Conservation (phyloP, 64 coral and sea anemone genomes). For the Montipora capricornis region DNA sequence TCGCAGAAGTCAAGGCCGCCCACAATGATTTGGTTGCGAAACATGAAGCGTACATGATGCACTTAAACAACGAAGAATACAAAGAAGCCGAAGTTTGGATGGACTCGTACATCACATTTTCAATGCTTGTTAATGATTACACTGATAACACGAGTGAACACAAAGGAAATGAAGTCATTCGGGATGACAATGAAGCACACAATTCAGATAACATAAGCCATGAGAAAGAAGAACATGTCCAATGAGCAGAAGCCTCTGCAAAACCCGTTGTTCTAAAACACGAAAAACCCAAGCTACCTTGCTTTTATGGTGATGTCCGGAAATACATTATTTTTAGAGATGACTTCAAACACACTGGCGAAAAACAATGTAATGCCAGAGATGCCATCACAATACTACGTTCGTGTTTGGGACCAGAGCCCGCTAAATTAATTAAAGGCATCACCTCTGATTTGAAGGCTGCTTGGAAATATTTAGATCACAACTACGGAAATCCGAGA, state of each 20-base stretch:
- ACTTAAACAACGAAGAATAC: slow-evolving; percentile 56
- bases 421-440: too few relatives aligned
- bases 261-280: slow-evolving; percentile 35
- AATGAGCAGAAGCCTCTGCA: neutral
- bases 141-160: neutral
- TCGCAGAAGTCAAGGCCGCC: slow-evolving; percentile 21
- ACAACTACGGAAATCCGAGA: too few relatives aligned
- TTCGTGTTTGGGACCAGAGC: too few relatives aligned
- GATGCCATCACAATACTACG: slow-evolving; percentile 56
- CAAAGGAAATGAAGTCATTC: neutral
- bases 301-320: too few relatives aligned
- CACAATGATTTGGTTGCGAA: slow-evolving; percentile 16
- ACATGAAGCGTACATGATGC: slow-evolving; percentile 52
- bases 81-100: slow-evolving; percentile 58
- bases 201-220: neutral
- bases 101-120: neutral
- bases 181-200: neutral
- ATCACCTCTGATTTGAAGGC: too few relatives aligned
- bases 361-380: slow-evolving; percentile 47
- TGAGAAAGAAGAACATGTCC: neutral
- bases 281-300: slow-evolving; percentile 36
- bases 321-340: too few relatives aligned
- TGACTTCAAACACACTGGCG: too few relatives aligned
- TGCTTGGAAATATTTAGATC: too few relatives aligned
- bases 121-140: slow-evolving; percentile 2